Evolutionary conservation across 30 jellyfish, hydroid and myxozoan species (phyloP), one percentile per base, ranked within the genome.

Genomic region (Aurelia sp.): DNA sequence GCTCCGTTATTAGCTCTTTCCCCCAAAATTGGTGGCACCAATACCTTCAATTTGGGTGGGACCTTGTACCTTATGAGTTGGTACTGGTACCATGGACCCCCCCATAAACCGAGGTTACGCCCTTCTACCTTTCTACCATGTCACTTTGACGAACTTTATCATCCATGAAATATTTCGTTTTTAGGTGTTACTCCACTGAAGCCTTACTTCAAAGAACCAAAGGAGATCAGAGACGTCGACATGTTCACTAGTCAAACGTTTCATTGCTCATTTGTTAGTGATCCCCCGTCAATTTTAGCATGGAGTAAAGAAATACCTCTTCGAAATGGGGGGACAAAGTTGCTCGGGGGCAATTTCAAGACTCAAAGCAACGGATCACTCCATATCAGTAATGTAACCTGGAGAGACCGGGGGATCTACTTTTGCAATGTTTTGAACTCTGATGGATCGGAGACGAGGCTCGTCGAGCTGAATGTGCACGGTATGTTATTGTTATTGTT

Each of bases 341-440:
- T 73, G 40, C 51, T 51, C 20, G 86, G 86, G 3, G 81, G 53
- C 3, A 66, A 69, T 40, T 65, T 77, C 75, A 62, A 40, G 8
- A 62, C 77, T 35, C 78, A 44, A 0, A 62, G 35, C 2, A 78
- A 88, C 67, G 76, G 89, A 53, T 68, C 96, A 2, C 89, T 88
- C 72, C 73, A 6, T 11, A 37, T 88, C 1, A 19, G 37, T 31
- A 88, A 93, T 78, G 79, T 88, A 4, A 73, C 94, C 12, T 93
- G 98, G 98, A 69, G 55, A 53, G 96, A 82, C 60, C 76, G 97
- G 17, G 98, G 98, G 16, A 44, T 35, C 23, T 93, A 93, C 59
- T 76, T 81, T 31, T 93, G 98, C 90, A 78, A 75, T 62, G 98
- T 85, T 15, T 64, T 87, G 94, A 93, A 93, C 59, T 87, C 96